Percentiles rank a stretch among this genome's conserved stretches.
Evolutionary conservation across 1,140 invertebrate species (phyloP).

Genomic region (Linepithema humile): DNA sequence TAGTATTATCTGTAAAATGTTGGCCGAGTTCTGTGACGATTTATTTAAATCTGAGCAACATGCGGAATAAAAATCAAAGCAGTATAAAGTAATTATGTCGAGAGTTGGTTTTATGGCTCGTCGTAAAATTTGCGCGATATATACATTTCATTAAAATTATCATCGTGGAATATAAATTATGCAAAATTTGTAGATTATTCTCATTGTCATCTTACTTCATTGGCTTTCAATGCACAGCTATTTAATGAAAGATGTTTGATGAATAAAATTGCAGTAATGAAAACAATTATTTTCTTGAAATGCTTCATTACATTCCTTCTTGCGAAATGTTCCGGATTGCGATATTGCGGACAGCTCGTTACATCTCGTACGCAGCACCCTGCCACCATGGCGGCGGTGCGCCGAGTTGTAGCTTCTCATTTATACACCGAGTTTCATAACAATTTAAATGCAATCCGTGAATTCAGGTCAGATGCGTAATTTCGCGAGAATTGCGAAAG

Average conservation of each 20-base stretch:
- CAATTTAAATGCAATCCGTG: slow-evolving; percentile 58
- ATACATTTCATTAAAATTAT: too few species aligned
- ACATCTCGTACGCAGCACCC: background rate
- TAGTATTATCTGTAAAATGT: background rate
- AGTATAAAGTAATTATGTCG: too few species aligned
- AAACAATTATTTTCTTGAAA: background rate
- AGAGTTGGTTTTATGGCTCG: too few species aligned
- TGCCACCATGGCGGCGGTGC: background rate
- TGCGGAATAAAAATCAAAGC: too few species aligned
- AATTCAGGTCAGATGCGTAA: slow-evolving; percentile 61
- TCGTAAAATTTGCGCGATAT: too few species aligned
- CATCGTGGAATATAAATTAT: too few species aligned
- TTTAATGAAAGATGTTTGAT: background rate
- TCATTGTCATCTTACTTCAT: too few species aligned
- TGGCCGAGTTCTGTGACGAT: background rate
- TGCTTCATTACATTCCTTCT: background rate
- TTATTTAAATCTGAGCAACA: too few species aligned
- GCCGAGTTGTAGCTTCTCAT: slow-evolving; percentile 26
- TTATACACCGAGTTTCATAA: slow-evolving; percentile 62
- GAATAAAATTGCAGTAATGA: background rate
- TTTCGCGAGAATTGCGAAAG: slow-evolving; percentile 51
- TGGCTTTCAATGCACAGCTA: background rate
- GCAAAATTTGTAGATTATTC: too few species aligned
- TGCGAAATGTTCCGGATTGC: background rate
- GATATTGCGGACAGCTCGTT: background rate